phyloP scores from a whole-genome alignment of 2,113 vertebrate genomes.

The Pan troglodytes region DNA sequence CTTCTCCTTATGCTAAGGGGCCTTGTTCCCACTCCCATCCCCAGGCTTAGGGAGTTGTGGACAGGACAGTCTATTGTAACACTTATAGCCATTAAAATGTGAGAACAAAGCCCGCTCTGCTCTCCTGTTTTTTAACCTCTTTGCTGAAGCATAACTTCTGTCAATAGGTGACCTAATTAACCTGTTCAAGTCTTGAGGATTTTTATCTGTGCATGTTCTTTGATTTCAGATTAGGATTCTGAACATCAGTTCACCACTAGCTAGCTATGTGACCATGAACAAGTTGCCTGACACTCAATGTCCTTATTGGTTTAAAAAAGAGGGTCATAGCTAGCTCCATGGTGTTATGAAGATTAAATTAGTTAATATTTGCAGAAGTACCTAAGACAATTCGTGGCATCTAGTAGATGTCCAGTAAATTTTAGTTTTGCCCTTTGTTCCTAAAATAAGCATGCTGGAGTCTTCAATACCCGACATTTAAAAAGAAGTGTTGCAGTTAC shows the following conservation, averaged over 20 bases:
- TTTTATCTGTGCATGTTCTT: background rate
- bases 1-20: background rate
- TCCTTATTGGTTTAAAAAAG: background rate
- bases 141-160: background rate
- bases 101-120: background rate
- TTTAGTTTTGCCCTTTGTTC: background rate
- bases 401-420: background rate
- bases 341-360: background rate
- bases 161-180: background rate
- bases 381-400: background rate
- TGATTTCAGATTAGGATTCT: background rate
- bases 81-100: background rate
- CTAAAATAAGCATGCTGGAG: background rate
- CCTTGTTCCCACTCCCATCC: background rate
- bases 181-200: background rate
- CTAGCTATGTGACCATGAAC: background rate
- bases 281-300: rapidly evolving
- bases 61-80: background rate
- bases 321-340: background rate
- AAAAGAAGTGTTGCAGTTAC: background rate
- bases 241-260: background rate
- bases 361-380: background rate
- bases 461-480: background rate
- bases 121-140: background rate
- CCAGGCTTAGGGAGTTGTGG: too few relatives aligned